Percentiles rank a stretch among this genome's conserved stretches.
Evolutionary conservation across 2,797 vertebrate genomes (phyloP).

Genomic region (Spea hammondii): DNA sequence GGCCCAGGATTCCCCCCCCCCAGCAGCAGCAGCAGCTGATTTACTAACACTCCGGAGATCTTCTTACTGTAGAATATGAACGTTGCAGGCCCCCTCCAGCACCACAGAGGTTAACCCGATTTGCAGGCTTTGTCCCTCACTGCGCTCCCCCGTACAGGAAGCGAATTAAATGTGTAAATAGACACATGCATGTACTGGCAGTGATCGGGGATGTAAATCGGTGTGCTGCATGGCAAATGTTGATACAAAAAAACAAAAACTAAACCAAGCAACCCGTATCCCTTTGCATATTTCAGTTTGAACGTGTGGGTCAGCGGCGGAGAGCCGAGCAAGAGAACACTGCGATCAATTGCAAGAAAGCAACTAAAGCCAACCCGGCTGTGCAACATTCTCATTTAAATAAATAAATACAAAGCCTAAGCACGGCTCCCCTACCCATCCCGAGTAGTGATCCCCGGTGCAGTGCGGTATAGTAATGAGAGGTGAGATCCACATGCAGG

Average conservation of each 20-base stretch:
- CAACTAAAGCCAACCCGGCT: neutral
- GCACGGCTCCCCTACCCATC: slow-evolving; percentile 6
- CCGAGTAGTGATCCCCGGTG: neutral
- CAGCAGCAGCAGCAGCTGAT: neutral
- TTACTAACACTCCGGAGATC: neutral
- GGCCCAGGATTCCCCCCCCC: neutral
- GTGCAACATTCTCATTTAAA: neutral
- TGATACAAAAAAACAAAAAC: neutral
- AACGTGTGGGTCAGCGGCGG: slow-evolving; percentile 26
- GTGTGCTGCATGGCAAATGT: neutral
- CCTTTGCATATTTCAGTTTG: neutral
- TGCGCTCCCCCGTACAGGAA: neutral
- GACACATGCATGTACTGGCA: neutral
- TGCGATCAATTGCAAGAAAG: neutral
- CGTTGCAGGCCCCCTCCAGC: neutral
- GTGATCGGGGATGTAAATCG: neutral
- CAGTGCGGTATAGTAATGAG: neutral
- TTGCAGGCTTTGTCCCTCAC: slow-evolving; percentile 42
- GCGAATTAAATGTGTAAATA: neutral
- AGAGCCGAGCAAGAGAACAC: neutral
- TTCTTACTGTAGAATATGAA: neutral
- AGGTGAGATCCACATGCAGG: too few relatives aligned
- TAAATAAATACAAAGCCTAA: neutral
- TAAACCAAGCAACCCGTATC: neutral
- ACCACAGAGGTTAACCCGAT: slow-evolving; percentile 8